Evolutionary conservation across 2,113 vertebrate species (phyloP).

Genomic region (Phalacrocorax pelagicus): DNA sequence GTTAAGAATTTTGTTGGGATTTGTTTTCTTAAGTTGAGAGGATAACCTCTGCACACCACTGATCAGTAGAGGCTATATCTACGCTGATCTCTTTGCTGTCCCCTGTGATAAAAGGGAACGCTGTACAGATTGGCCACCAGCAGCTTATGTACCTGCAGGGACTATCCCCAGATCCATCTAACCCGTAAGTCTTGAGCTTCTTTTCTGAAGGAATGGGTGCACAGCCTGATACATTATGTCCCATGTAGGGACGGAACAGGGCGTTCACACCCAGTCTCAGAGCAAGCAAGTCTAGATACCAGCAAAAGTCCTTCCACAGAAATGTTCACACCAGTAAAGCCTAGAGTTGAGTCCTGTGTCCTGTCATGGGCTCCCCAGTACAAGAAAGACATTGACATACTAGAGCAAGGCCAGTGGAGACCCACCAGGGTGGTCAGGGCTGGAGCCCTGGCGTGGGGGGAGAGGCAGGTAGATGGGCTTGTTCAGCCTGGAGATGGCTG

Average conservation of each 20-base stretch:
- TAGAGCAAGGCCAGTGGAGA: neutral
- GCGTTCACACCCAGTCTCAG: neutral
- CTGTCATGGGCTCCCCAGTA: neutral
- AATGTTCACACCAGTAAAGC: neutral
- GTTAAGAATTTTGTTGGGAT: neutral
- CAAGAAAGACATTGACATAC: neutral
- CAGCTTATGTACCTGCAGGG: neutral
- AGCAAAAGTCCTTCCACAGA: neutral
- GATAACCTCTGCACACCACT: neutral
- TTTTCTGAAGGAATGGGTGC: neutral
- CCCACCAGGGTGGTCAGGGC: no score
- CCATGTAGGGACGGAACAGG: neutral
- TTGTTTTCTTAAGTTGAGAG: neutral
- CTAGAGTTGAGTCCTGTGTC: neutral
- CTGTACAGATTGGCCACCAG: neutral
- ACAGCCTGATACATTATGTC: neutral
- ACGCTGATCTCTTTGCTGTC: neutral
- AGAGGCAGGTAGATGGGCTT: neutral
- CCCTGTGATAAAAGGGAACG: neutral
- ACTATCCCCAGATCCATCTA: neutral
- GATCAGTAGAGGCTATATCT: neutral
- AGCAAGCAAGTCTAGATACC: neutral
- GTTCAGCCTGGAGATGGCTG: neutral
- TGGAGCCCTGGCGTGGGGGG: neutral
- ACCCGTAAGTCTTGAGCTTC: neutral